Evolutionary conservation across 2,888 invertebrate genomes (phyloP), one percentile per base, ranked within the genome.

Genomic region (Rhogogaster chlorosoma): DNA sequence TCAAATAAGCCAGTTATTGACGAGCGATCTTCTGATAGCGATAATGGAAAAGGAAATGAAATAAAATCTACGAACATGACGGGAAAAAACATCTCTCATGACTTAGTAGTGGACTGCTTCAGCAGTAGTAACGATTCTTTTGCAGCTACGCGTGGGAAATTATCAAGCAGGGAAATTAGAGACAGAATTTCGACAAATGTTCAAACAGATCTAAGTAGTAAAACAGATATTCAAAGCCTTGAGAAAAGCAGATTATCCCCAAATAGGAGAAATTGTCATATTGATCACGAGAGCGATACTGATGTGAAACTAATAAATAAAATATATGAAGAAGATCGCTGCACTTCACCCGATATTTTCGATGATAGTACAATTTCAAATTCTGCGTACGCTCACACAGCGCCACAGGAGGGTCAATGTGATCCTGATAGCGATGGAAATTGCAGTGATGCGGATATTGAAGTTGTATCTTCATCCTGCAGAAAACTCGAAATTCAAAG

Each of bases 321-420:
- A 67, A 84, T 22, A 12, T n/a, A 61, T 12, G 42, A 70, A 53
- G 86, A 85, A 32, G 29, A 84, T 32, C 71, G 38, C 29, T 87
- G 86, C 9, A 49, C 73, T 77, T 91, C 91, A 42, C 91, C 91
- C 49, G 91, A 91, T 86, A 82, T 90, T 78, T 90, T 90, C 78
- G 89, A 88, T 32, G 90, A 90, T 61, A 78, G 73, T 15, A 70
- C 42, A 80, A 64, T 18, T 6, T 73, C 71, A 71, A 57, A 6
- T 36, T 29, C 29, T 61, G 10, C n/a, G 10, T 18, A 67, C 10
- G 29, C 2, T 84, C 12, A 26, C 53, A 53, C n/a, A 26, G 53
- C 7, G 29, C 12, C 53, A 45, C n/a, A 70, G 26, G n/a, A 70
- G 82, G 12, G 36, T 82, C 6, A 12, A 42, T n/a, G 26, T n/a